Base-by-base conservation (phyloP, 2,888 invertebrate genomes). In the Nudaria mundana region DNA sequence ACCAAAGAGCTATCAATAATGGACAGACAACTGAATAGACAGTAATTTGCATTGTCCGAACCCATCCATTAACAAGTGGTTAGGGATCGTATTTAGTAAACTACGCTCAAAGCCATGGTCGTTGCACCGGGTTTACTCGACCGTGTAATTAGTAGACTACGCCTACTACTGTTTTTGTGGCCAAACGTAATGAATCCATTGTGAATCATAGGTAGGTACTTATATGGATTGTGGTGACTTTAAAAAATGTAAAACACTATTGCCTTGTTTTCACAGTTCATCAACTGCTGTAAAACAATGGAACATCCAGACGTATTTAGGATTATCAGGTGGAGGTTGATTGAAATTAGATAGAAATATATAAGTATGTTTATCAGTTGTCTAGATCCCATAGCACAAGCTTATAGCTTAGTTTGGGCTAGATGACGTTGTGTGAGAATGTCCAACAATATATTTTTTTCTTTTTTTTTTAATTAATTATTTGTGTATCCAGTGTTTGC, bases 101-200 rank as follows among this genome's bases (percentile, higher is more conserved):
- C 59, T 58, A 59, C 30, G 40, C 25, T 55, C 47, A 66, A 63
- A 61, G 63, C 53, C 50, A 71, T 68, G 71, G 69, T 66, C 62
- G 56, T 61, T 72, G 69, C 71, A 67, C 67, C 59, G 63, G 63
- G 56, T 51, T 58, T 71, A 81, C 72, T 78, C 77, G 63, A 80
- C 64, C 81, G 61, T 76, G 68, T 71, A 79, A 81, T 80, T 69
- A 60, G 55, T 63, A 44, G 40, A 54, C 60, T 61, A 51, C 46
- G 61, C 46, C 60, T 56, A 52, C 40, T 48, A 37, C 41, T 44
- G 48, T 49, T 45, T 53, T 56, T 62, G 56, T 57, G 52, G 56
- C 41, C 51, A 49, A 51, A 54, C 52, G 45, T 58, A 61, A 59
- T 62, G 58, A 59, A 58, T 38, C 39, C 39, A 50, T 59, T 61